Evolutionary conservation across 2,113 vertebrate species (phyloP).

Genomic region (Nicator chloris): DNA sequence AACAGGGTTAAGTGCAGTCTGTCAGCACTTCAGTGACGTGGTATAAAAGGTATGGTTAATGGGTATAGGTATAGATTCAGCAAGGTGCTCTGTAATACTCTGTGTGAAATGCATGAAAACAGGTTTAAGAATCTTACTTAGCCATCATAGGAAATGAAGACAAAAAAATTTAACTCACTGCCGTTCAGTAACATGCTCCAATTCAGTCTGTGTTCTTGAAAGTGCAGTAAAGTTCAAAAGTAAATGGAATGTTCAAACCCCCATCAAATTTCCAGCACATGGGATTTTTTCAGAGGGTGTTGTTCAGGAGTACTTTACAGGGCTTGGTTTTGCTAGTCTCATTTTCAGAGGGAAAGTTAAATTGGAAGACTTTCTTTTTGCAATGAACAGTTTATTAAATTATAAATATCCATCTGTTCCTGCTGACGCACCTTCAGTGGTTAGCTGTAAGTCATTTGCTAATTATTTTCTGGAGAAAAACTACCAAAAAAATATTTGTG

Average conservation of each 20-base stretch:
- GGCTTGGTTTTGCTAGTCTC: background rate
- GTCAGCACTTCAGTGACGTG: background rate
- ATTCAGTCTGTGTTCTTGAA: background rate
- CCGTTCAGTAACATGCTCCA: background rate
- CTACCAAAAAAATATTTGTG: background rate
- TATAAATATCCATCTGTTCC: slow-evolving; percentile 37
- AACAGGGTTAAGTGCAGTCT: background rate
- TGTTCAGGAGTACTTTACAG: background rate
- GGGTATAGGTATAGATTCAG: background rate
- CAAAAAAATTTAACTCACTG: background rate
- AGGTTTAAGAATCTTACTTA: background rate
- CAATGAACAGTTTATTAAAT: background rate
- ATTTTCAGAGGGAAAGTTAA: slow-evolving; percentile 30
- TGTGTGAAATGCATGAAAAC: background rate
- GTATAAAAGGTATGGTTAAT: background rate
- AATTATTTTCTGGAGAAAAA: slow-evolving; percentile 39
- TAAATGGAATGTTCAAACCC: background rate
- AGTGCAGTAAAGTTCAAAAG: background rate
- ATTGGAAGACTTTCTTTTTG: background rate
- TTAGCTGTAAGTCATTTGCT: slow-evolving; percentile 18
- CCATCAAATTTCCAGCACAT: background rate
- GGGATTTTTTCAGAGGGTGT: background rate
- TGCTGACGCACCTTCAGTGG: background rate
- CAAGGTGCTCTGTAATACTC: background rate
- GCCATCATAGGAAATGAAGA: background rate